Evolutionary conservation across 2,888 invertebrate species (phyloP), one percentile per base, ranked within the genome.

Genomic region (Camptogramma bilineatum): DNA sequence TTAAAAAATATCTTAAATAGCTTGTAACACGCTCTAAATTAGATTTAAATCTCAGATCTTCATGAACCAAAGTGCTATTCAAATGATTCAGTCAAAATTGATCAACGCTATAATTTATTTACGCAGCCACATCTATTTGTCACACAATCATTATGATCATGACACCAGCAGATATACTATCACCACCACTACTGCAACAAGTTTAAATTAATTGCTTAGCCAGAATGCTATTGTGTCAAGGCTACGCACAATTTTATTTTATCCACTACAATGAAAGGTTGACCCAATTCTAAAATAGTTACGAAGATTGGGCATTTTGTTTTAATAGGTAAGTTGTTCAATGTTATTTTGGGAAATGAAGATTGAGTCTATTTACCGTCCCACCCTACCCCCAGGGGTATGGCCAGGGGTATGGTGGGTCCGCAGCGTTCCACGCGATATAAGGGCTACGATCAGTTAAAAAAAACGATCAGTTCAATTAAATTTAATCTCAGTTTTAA

Each of bases 211-310:
- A 91, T 89, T 88, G 87, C 83, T 81, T 80, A 78, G 83, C 86
- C 85, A 83, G 88, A 91, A 91, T 90, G 87, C 88, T 91, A 89
- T 88, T 83, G 81, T 90, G 92, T 85, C 92, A 92, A 91, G 92
- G 91, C 73, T 84, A 73, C 68, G 72, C 71, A 66, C 80, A 78
- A 75, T 82, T 82, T 82, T 79, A 83, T 84, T 80, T 81, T 74
- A 74, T 79, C 75, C 76, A 73, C 77, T 64, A 76, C 80, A 78
- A 78, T 77, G 74, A 77, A 79, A 82, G 75, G 79, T 70, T 79
- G 85, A 80, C 85, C 85, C 75, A 84, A 82, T 83, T 85, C 80
- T 73, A 73, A 80, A 80, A 78, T 71, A 74, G 69, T 73, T 59
- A 56, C 52, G 59, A 55, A 62, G 62, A 66, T 68, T 52, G 59